Evolutionary conservation across 92 coral and sea anemone genomes (phyloP).

Genomic region (Umimayanthus chanpuru): DNA sequence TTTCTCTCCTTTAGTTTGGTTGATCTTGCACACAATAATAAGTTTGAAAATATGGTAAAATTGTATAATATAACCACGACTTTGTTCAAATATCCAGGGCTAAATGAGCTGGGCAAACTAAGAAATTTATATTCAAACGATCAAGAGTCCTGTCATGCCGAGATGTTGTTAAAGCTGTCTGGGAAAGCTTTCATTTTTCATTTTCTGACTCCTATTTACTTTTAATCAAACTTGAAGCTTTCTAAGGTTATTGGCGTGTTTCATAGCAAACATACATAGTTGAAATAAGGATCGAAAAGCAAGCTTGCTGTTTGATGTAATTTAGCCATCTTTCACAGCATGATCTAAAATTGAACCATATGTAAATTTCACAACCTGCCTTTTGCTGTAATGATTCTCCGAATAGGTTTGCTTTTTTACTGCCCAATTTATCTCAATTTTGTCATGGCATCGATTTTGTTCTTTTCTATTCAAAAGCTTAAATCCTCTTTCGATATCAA

Average conservation of each 20-base stretch:
- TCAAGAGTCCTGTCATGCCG: conserved; percentile 7
- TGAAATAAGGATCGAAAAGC: conserved; percentile 25
- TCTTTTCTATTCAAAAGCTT: not conserved
- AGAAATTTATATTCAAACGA: conserved; percentile 16
- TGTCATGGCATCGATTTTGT: not conserved
- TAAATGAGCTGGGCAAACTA: conserved; percentile 11
- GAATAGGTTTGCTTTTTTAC: not conserved
- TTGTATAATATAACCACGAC: not conserved
- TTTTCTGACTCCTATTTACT: conserved; percentile 23
- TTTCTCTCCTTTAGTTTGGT: conserved; percentile 4
- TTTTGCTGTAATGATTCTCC: not conserved
- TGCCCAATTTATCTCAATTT: not conserved
- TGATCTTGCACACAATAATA: conserved; percentile 5
- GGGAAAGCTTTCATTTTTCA: conserved; percentile 8
- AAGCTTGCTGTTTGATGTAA: conserved; percentile 29
- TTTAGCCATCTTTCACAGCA: conserved; percentile 38
- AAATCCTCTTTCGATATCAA: not conserved
- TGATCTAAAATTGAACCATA: conserved; percentile 36
- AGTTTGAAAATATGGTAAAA: not conserved
- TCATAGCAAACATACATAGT: conserved; percentile 26
- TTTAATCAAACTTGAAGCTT: conserved; percentile 32
- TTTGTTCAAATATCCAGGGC: conserved; percentile 19
- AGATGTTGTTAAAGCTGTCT: conserved; percentile 14
- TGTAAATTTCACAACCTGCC: conserved; percentile 25
- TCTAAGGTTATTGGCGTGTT: conserved; percentile 21